A percentile compares a stretch with the other conserved stretches of the same genome.
These are phyloP conservation scores for Stichodactyla mertensii DNA, from an alignment of 64 coral and sea anemone genomes.

Conservation along the genomic window DNA sequence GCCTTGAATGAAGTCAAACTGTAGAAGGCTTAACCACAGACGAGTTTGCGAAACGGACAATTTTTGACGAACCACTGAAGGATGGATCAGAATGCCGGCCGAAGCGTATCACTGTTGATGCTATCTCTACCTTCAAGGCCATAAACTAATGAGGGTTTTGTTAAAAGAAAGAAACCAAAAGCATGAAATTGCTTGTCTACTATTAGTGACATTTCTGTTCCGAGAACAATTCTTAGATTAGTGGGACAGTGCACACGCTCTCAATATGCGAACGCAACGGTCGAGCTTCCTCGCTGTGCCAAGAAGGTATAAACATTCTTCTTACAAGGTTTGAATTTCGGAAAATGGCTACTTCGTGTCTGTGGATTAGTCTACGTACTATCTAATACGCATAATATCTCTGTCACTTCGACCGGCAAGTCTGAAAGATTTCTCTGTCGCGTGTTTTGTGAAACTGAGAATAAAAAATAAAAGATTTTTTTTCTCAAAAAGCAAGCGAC, in stretches of 20 bases:
- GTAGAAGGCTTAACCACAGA: background rate
- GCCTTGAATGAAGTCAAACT: background rate
- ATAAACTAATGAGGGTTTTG: slow-evolving; percentile 5
- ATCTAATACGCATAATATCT: background rate
- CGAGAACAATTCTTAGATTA: background rate
- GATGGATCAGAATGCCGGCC: background rate
- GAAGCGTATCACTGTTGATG: slow-evolving; percentile 1
- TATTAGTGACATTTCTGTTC: slow-evolving; percentile 3
- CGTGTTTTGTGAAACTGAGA: background rate
- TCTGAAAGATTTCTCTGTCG: background rate
- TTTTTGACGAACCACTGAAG: slow-evolving; percentile 1
- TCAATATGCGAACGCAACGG: background rate
- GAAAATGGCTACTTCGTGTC: background rate
- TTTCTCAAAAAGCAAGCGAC: background rate
- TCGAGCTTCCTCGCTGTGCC: background rate
- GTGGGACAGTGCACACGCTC: background rate
- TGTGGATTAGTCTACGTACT: background rate
- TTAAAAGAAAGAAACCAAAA: slow-evolving; percentile 15
- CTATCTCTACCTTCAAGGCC: slow-evolving; percentile 13
- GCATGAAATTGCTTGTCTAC: slow-evolving; percentile 30
- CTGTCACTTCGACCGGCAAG: background rate
- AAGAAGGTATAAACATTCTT: background rate
- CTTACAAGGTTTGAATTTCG: background rate
- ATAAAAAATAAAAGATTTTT: background rate
- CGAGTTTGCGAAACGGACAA: background rate